Evolutionary conservation across 2,797 vertebrate genomes (phyloP).

Genomic region (Poeciliopsis gracilis): DNA sequence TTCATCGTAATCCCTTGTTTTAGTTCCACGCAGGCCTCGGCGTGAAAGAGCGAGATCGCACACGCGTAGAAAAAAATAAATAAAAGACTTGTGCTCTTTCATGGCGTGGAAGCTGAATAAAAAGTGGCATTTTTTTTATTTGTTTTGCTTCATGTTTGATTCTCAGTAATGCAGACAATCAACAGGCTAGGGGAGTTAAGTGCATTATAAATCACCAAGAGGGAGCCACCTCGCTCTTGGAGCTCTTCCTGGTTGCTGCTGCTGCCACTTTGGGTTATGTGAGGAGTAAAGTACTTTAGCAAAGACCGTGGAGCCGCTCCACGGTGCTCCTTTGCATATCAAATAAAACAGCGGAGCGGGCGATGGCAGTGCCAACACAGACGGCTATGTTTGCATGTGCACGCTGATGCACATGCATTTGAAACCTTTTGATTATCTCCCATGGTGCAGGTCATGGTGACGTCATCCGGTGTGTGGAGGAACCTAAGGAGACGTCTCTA

Average conservation of each 20-base stretch:
- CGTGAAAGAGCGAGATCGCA: constrained; percentile 56
- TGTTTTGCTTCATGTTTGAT: constrained; percentile 75
- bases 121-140: constrained; percentile 81
- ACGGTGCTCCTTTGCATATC: constrained; percentile 83
- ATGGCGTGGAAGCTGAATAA: constrained; percentile 75
- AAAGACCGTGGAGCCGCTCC: constrained; percentile 75
- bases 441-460: constrained; percentile 60
- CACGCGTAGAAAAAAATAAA: constrained; percentile 23
- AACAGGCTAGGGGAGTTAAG: constrained; percentile 81
- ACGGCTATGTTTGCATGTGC: constrained; percentile 63
- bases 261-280: constrained; percentile 85
- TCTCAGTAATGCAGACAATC: constrained; percentile 80
- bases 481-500: constrained; percentile 42
- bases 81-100: constrained; percentile 79
- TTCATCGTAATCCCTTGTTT: constrained; percentile 69
- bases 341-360: constrained; percentile 78
- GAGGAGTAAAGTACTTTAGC: constrained; percentile 83
- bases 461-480: constrained; percentile 32
- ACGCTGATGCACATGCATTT: constrained; percentile 47
- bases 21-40: constrained; percentile 60
- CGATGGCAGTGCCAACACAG: constrained; percentile 71
- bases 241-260: constrained; percentile 75
- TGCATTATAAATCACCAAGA: constrained; percentile 82
- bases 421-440: constrained; percentile 56
- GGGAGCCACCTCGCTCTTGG: constrained; percentile 78